Base-by-base conservation (phyloP, 2,797 vertebrate species). In the Enteromius viviparus region DNA sequence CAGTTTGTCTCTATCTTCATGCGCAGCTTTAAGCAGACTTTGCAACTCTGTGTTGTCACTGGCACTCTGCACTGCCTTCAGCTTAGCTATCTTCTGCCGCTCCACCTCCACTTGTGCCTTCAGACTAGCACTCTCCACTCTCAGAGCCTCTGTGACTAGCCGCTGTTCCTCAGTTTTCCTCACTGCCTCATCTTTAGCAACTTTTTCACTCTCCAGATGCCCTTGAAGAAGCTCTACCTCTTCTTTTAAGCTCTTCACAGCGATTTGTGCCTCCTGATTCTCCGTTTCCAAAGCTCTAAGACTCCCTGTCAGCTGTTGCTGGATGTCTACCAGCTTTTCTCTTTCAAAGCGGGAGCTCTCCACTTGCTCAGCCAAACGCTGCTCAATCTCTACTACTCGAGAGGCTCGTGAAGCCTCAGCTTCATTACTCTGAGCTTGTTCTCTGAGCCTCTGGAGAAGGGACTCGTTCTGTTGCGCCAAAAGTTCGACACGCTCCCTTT, bases 301-400 rank as follows among this genome's bases (percentile, higher is more conserved):
- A 87, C 97, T 96, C 55, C 97, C 95, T 0, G 97, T 98, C 85
- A 99, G 91, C 91, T 99, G 97, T 86, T 99, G 97, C 89, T 99
- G 98, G 58, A 98, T 97, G 90, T 95, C 96, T 58, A 99, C 96
- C 87, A 99, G 91, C 85, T 99, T 98, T 89, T 99, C 98, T 21
- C 97, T 93, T 89, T 99, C 97, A 7, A 97, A 98, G 10, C 93
- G 93, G 15, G 97, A 96, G 90, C 96, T 97, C 86, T 99, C 96
- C 12, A 97, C 93, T 89, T 97, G 93, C 81, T 98, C 97, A 0
- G 92, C 62, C 17, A 97, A 96, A 80, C 95, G 95, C 88, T 97
- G 96, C 87, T 99, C 98, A 86, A 98, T 90, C 80, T 98, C 98
- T 0, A 92, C 91, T 40, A 95, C 86, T n/a, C 96, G 93, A 3